Base-by-base conservation (phyloP, 2,113 vertebrate genomes). In the human (Homo sapiens) region DNA sequence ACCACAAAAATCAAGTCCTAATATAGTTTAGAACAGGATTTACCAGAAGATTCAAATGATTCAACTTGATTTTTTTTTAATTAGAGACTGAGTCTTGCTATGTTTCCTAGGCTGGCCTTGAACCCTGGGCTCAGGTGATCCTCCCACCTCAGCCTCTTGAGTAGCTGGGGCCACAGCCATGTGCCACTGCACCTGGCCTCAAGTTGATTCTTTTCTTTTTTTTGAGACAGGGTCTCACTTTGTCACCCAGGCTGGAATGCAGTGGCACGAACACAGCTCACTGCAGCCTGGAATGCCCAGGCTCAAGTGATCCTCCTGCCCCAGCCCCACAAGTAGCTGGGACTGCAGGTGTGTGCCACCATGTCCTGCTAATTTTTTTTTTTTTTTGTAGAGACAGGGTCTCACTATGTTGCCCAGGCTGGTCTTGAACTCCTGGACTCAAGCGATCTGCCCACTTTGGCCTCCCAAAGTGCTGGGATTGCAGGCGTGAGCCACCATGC, bases 11-110 rank as follows among this genome's bases (percentile, higher is more conserved):
- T 64, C 5, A 20, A 72, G 90, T 83, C 32, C 30, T 61, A 83
- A 78, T 84, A 80, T 75, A 61, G 81, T 87, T 80, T 45, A 84
- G 66, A 80, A 75, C 17, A 59, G 52, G 32, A 84, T 18, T 86
- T 85, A 32, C n/a, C n/a, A 78, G 89, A 83, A 94, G 93, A 82
- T 52, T 87, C 83, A 89, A 48, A 83, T 22, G n/a, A 43, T 85
- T 93, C 82, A 92, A 38, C 35, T 9, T 91, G 83, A 92, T 38
- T 43, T 95, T 66, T 94, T 68, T 8, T 35, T 8, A 68, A 68
- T 68, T 35, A 8, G 66, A 68, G 2, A 68, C 32, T 16, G 14
- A 32, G 32, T 68, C 32, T 35, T 68, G 66, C 16, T 68, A 3
- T 68, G 32, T 68, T 68, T 16, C 66, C 32, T 32, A 35, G 66